Evolutionary conservation across 2,888 invertebrate genomes (phyloP).

Genomic region (Aquatica leii): DNA sequence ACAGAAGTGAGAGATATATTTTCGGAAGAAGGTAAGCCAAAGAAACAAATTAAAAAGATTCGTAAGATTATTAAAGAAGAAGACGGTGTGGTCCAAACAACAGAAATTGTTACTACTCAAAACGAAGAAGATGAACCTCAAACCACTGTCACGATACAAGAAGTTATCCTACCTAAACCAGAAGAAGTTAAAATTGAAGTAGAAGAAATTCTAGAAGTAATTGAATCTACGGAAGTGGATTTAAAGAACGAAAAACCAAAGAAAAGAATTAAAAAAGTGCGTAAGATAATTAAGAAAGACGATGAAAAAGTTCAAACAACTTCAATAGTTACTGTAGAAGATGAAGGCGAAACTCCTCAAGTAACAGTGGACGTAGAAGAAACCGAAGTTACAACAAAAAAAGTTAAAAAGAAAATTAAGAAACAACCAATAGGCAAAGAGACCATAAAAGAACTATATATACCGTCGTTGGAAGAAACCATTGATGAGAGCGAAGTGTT

Average conservation of each 20-base stretch:
- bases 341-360: conserved; percentile 39
- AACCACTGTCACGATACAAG: conserved; percentile 43
- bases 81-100: conserved; percentile 58
- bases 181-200: conserved; percentile 35
- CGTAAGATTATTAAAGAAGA: conserved; percentile 60
- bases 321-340: conserved; percentile 60
- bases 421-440: conserved; percentile 17
- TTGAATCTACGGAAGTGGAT: conserved; percentile 38
- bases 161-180: conserved; percentile 17
- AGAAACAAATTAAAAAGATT: conserved; percentile 43
- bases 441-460: conserved; percentile 3
- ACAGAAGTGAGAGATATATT: conserved; percentile 49
- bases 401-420: conserved; percentile 7
- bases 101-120: conserved; percentile 54
- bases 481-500: conserved; percentile 46
- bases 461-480: conserved; percentile 40
- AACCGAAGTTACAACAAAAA: conserved; percentile 32
- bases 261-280: conserved; percentile 55
- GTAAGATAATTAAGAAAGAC: conserved; percentile 58
- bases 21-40: conserved; percentile 44
- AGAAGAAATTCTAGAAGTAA: conserved; percentile 17
- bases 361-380: conserved; percentile 27
- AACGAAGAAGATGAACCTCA: conserved; percentile 48
- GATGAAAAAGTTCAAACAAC: conserved; percentile 60
- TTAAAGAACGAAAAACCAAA: conserved; percentile 45